A percentile compares a stretch with the other conserved stretches of the same genome.
Evolutionary conservation across 2,888 invertebrate genomes (phyloP).

Genomic region (Hybos culiciformis): DNA sequence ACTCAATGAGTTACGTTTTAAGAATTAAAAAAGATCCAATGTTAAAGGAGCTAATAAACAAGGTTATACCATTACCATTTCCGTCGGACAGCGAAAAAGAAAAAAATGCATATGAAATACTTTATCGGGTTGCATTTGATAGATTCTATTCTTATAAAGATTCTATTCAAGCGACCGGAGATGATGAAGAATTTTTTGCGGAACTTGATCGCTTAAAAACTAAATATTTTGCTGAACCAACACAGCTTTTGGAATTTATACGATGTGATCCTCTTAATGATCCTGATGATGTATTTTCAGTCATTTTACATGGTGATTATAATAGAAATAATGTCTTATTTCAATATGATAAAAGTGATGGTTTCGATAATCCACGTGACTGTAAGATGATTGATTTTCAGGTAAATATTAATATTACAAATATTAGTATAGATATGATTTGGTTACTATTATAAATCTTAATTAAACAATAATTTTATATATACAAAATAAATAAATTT

Average conservation of each 20-base stretch:
- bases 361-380: slow-evolving; percentile 15
- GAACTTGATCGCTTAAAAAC: slow-evolving; percentile 19
- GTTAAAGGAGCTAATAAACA: slow-evolving; percentile 20
- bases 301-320: slow-evolving; percentile 31
- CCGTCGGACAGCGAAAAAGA: slow-evolving; percentile 2
- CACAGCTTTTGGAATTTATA: slow-evolving; percentile 23
- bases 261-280: slow-evolving; percentile 17
- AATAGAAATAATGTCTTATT: slow-evolving; percentile 35
- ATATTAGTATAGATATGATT: neutral
- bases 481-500: no score
- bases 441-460: neutral
- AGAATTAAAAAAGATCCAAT: slow-evolving; percentile 20
- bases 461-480: no score
- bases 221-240: slow-evolving; percentile 24
- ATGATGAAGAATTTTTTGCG: slow-evolving; percentile 12
- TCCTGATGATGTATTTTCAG: slow-evolving; percentile 23
- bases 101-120: slow-evolving; percentile 17
- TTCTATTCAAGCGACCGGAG: neutral
- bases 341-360: slow-evolving; percentile 19
- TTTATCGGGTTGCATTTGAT: slow-evolving; percentile 27
- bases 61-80: slow-evolving; percentile 24
- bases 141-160: slow-evolving; percentile 24
- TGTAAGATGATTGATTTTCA: slow-evolving; percentile 33
- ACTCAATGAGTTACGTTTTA: slow-evolving; percentile 27
- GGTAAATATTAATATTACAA: slow-evolving; percentile 12